These are phyloP conservation scores for Prolemur simus DNA, from an alignment of 2,113 vertebrate genomes.

Conservation along the genomic window DNA sequence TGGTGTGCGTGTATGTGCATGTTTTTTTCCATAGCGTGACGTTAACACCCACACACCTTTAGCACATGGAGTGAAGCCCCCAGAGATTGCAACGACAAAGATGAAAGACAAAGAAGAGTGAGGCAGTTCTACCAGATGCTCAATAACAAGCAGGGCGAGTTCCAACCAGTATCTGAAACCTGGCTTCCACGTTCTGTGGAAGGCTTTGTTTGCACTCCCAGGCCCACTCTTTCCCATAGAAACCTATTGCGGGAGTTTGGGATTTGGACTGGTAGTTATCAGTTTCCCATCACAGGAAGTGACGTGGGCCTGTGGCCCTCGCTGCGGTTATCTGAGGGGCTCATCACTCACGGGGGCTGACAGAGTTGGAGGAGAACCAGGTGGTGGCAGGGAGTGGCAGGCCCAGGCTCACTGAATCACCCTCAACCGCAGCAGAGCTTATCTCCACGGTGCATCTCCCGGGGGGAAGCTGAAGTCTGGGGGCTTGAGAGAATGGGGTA, in stretches of 20 bases:
- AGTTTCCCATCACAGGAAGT: constrained; percentile 31
- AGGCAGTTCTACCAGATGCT: neutral
- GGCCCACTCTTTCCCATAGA: neutral
- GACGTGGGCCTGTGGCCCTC: neutral
- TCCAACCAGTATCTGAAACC: neutral
- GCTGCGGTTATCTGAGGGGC: constrained; percentile 63
- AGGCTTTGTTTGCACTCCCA: neutral
- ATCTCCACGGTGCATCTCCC: constrained; percentile 50
- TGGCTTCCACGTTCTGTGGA: rapidly evolving
- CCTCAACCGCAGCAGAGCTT: constrained; percentile 14
- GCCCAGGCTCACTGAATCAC: neutral
- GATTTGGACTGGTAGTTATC: neutral
- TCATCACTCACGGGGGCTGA: neutral
- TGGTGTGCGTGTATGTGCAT: neutral
- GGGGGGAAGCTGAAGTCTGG: neutral
- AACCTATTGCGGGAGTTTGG: rapidly evolving
- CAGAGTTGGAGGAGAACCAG: neutral
- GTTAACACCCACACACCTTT: constrained; percentile 62
- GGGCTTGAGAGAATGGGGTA: neutral
- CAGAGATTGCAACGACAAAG: constrained; percentile 9
- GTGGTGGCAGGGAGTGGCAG: neutral
- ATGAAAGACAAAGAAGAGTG: constrained; percentile 37
- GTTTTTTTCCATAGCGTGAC: constrained; percentile 55
- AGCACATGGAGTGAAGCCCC: constrained; percentile 51
- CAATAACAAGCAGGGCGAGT: neutral